A percentile compares a stretch with the other conserved stretches of the same genome.
These are phyloP conservation scores for Corythornis madagascariensis DNA, from an alignment of 2,113 vertebrate genomes.

Conservation along the genomic window DNA sequence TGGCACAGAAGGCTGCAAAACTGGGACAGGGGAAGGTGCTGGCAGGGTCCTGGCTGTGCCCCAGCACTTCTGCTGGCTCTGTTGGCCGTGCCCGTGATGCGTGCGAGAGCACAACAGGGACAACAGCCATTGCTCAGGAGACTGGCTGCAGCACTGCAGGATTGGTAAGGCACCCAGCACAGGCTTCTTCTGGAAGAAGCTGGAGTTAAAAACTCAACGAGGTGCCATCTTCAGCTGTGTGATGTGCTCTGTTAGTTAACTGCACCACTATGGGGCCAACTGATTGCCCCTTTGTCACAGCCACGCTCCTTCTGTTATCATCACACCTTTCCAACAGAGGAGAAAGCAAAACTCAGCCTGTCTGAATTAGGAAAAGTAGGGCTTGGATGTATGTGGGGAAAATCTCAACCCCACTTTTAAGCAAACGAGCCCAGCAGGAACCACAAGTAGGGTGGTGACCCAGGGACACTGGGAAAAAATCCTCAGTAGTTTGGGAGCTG, in stretches of 20 bases:
- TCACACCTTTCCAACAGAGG: background rate
- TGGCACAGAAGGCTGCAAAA: background rate
- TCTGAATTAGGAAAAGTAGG: background rate
- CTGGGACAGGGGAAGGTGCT: background rate
- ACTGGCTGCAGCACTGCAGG: background rate
- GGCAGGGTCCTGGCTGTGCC: background rate
- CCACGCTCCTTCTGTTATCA: background rate
- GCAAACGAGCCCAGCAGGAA: background rate
- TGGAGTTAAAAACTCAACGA: background rate
- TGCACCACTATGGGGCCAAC: background rate
- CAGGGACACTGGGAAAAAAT: background rate
- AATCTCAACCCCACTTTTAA: background rate
- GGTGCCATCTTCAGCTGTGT: background rate
- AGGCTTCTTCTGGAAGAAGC: background rate
- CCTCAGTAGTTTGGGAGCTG: background rate
- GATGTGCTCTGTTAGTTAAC: background rate
- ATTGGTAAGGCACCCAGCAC: background rate
- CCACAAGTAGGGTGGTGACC: background rate
- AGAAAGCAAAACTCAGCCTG: background rate
- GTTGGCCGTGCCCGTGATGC: background rate
- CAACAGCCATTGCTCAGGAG: background rate
- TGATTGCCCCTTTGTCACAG: background rate
- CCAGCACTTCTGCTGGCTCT: slow-evolving; percentile 5
- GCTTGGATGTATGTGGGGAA: background rate
- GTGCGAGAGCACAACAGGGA: background rate